A percentile compares a stretch with the other conserved stretches of the same genome.
Conservation (phyloP, 1,140 invertebrate species). For the Trichonephila clavipes region DNA sequence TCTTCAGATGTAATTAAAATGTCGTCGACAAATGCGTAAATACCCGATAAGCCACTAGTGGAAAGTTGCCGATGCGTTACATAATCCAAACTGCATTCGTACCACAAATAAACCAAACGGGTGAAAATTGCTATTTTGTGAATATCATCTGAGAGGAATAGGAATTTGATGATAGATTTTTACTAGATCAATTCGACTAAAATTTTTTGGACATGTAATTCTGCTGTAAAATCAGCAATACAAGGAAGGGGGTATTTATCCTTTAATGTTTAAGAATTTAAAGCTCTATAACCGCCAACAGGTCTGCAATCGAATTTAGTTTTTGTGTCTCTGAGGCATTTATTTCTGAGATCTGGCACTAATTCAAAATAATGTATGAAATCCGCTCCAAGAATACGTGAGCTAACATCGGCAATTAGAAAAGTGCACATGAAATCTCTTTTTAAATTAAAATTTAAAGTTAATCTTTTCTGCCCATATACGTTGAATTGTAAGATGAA, state of each 20-base stretch:
- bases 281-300: slow-evolving; percentile 71
- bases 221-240: slow-evolving; percentile 59
- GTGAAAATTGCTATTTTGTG: slow-evolving; percentile 46
- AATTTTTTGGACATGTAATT: slow-evolving; percentile 61
- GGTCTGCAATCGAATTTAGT: slow-evolving; percentile 72
- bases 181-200: slow-evolving; percentile 28
- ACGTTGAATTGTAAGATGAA: slow-evolving; percentile 55
- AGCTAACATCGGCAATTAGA: slow-evolving; percentile 60
- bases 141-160: slow-evolving; percentile 38
- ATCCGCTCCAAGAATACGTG: slow-evolving; percentile 72
- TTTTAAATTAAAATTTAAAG: background rate
- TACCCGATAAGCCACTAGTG: slow-evolving; percentile 70
- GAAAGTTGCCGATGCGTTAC: slow-evolving; percentile 71
- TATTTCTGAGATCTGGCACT: slow-evolving; percentile 46
- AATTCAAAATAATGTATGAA: slow-evolving; percentile 72
- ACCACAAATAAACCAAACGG: too few species aligned
- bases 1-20: slow-evolving; percentile 78
- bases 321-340: slow-evolving; percentile 50
- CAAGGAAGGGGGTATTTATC: slow-evolving; percentile 73
- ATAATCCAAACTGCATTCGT: slow-evolving; percentile 75
- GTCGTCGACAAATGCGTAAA: too few species aligned
- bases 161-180: slow-evolving; percentile 5
- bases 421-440: slow-evolving; percentile 43
- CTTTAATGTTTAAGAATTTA: slow-evolving; percentile 66
- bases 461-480: too few species aligned